Conservation (phyloP, 53 echinoderm and acorn worm species). For the Temnopleurus reevesii region DNA sequence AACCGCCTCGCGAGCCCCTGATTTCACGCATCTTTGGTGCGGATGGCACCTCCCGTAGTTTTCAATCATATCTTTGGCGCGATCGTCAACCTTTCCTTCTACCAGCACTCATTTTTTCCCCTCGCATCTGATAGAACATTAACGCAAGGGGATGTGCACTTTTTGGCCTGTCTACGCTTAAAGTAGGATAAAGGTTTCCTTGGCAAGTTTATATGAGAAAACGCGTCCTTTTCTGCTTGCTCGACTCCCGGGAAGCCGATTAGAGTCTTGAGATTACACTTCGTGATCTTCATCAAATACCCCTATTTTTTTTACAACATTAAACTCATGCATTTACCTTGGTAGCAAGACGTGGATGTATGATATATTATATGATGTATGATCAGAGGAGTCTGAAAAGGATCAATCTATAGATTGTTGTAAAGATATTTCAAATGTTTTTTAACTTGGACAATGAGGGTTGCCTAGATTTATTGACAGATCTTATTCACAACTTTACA, state of each 20-base stretch:
- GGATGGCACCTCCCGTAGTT: conserved; percentile 42
- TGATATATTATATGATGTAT: too few relatives aligned
- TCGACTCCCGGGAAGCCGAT: not conserved
- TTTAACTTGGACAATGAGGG: too few relatives aligned
- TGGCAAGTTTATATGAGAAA: not conserved
- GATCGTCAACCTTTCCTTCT: conserved; percentile 39
- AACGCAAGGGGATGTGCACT: conserved; percentile 34
- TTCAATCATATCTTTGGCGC: conserved; percentile 52
- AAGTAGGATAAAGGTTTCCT: not conserved
- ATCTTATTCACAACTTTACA: too few relatives aligned
- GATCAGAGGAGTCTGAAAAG: too few relatives aligned
- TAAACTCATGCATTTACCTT: not conserved
- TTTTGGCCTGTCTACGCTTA: not conserved
- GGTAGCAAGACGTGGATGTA: too few relatives aligned
- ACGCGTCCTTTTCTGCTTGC: not conserved
- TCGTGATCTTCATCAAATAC: not conserved
- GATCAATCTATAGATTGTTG: too few relatives aligned
- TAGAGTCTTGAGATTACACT: not conserved
- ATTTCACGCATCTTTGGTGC: conserved; percentile 47
- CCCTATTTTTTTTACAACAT: not conserved
- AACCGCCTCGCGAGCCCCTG: conserved; percentile 24
- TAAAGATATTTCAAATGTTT: too few relatives aligned
- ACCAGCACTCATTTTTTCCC: not conserved
- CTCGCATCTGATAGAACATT: not conserved
- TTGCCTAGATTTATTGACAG: too few relatives aligned